A percentile compares a stretch with the other conserved stretches of the same genome.
phyloP scores from a whole-genome alignment of 2,113 vertebrate species.

The Elephas maximus region DNA sequence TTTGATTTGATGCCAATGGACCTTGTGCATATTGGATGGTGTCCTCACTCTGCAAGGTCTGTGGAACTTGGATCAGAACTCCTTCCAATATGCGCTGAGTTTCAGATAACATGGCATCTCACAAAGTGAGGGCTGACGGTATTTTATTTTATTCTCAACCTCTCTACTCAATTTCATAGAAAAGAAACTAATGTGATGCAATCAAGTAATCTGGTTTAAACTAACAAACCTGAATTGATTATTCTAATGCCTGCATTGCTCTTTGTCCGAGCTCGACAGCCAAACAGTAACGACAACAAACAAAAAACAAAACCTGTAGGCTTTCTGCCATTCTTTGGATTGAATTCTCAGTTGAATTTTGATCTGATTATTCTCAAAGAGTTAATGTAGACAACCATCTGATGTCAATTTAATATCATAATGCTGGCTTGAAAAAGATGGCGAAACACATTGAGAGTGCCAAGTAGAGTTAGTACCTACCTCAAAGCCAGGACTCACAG shows the following conservation, averaged over 20 bases:
- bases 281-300: background rate
- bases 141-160: background rate
- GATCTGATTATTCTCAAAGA: background rate
- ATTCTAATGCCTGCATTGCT: background rate
- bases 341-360: background rate
- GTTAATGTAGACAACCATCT: background rate
- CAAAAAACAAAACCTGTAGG: background rate
- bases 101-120: background rate
- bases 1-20: background rate
- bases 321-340: background rate
- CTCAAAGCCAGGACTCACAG: slow-evolving; percentile 95
- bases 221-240: background rate
- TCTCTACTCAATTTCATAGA: background rate
- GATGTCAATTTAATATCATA: background rate
- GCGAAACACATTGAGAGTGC: background rate
- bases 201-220: background rate
- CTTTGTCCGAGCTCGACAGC: background rate
- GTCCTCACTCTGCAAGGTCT: background rate
- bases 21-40: background rate
- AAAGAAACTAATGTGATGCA: background rate
- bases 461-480: slow-evolving; percentile 89
- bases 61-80: background rate
- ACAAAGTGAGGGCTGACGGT: background rate
- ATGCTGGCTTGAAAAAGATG: slow-evolving; percentile 25
- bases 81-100: background rate